phyloP scores from a whole-genome alignment of 2,797 vertebrate genomes.

The Zenarchopterus dispar region DNA sequence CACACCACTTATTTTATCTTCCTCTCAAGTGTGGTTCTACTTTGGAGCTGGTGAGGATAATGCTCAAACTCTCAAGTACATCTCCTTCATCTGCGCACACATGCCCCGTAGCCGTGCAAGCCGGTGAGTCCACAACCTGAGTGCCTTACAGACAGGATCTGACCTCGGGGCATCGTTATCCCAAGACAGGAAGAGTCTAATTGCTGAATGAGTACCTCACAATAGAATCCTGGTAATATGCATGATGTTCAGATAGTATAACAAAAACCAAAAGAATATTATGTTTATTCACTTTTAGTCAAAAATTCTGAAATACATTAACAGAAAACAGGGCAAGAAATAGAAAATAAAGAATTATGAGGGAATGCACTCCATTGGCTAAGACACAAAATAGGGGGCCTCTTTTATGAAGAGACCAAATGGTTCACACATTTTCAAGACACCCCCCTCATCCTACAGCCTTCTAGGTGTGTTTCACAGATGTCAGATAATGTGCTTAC shows the following conservation, averaged over 20 bases:
- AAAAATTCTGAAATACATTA: conserved; percentile 12
- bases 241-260: conserved; percentile 7
- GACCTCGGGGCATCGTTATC: conserved; percentile 72
- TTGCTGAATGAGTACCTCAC: conserved; percentile 65
- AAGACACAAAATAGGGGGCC: conserved; percentile 79
- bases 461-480: conserved; percentile 79
- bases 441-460: conserved; percentile 58
- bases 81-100: conserved; percentile 47
- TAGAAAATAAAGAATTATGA: conserved; percentile 14
- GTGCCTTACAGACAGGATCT: conserved; percentile 71
- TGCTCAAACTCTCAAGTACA: conserved; percentile 41
- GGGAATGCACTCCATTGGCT: conserved; percentile 66
- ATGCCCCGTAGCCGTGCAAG: conserved; percentile 51
- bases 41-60: conserved; percentile 58
- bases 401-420: conserved; percentile 82
- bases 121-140: conserved; percentile 43
- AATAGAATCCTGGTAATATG: conserved; percentile 43
- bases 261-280: background rate
- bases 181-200: conserved; percentile 71
- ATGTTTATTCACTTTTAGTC: conserved; percentile 15
- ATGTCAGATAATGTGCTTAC: conserved; percentile 76
- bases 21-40: conserved; percentile 55
- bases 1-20: conserved; percentile 52
- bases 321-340: conserved; percentile 29
- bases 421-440: conserved; percentile 84